These are phyloP conservation scores for Recurvirostra avosetta DNA, from an alignment of 2,113 vertebrate genomes.

Conservation along the genomic window DNA sequence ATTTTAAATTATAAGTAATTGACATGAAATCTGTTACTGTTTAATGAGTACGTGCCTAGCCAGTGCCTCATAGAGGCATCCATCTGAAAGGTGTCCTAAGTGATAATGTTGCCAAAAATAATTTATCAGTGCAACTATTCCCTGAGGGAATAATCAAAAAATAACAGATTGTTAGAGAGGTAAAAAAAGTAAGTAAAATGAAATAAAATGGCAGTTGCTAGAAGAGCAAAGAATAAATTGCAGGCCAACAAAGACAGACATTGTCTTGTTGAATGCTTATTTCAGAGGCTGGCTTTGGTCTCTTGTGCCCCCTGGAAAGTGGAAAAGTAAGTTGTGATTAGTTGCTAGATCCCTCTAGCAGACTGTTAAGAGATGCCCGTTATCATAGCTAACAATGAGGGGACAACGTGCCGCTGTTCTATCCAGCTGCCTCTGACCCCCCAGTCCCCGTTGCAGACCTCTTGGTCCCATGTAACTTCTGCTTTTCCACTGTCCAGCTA, in stretches of 20 bases:
- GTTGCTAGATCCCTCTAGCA: neutral
- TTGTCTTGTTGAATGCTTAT: neutral
- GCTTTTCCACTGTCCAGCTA: neutral
- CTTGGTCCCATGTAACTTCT: neutral
- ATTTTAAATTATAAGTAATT: neutral
- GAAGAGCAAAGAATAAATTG: neutral
- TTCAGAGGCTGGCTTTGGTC: neutral
- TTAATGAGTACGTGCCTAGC: neutral
- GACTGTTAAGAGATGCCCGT: neutral
- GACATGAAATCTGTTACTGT: neutral
- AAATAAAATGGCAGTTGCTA: neutral
- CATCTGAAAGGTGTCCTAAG: neutral
- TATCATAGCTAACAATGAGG: neutral
- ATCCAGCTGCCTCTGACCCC: neutral
- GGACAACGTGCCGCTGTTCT: accelerated
- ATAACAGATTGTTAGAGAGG: neutral
- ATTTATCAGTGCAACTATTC: neutral
- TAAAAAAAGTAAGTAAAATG: neutral
- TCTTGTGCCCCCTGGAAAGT: neutral
- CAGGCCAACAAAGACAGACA: neutral
- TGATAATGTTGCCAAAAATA: neutral
- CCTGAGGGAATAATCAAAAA: neutral
- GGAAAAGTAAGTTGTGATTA: neutral
- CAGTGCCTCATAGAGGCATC: neutral
- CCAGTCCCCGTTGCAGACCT: neutral